phyloP scores from a whole-genome alignment of 2,797 vertebrate genomes.

The Clarias platycephalus region DNA sequence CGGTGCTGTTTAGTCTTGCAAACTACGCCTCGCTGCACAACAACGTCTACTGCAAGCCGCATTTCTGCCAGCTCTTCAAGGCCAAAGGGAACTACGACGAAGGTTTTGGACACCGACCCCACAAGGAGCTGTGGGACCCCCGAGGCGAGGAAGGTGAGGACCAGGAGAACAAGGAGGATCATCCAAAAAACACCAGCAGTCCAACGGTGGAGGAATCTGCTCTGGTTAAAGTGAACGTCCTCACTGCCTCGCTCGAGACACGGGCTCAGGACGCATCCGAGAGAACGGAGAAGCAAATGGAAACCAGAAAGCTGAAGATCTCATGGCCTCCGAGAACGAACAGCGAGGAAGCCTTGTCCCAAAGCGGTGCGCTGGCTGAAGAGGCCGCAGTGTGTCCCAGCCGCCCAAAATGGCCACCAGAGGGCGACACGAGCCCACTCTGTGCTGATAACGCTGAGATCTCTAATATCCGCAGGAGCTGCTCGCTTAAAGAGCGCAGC shows the following conservation, averaged over 20 bases:
- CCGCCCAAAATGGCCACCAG: slow-evolving; percentile 82
- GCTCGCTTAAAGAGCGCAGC: slow-evolving; percentile 87
- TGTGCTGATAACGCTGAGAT: slow-evolving; percentile 75
- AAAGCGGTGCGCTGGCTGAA: slow-evolving; percentile 57
- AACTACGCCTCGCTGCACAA: slow-evolving; percentile 91
- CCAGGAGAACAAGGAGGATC: slow-evolving; percentile 57
- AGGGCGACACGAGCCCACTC: slow-evolving; percentile 71
- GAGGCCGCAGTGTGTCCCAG: slow-evolving; percentile 54
- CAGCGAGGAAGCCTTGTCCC: slow-evolving; percentile 55
- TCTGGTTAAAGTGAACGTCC: slow-evolving; percentile 85
- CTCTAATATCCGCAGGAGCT: slow-evolving; percentile 77
- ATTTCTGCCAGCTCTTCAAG: slow-evolving; percentile 97
- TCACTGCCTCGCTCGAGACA: slow-evolving; percentile 89
- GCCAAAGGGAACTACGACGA: slow-evolving; percentile 97
- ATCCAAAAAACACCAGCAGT: slow-evolving; percentile 65
- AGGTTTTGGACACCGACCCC: slow-evolving; percentile 92
- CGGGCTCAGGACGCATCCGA: slow-evolving; percentile 65
- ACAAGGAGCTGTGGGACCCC: slow-evolving; percentile 90
- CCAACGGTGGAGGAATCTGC: slow-evolving; percentile 91
- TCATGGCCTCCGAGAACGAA: slow-evolving; percentile 87
- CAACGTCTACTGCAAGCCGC: slow-evolving; percentile 94
- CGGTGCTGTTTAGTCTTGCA: slow-evolving; percentile 74
- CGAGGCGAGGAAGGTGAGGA: slow-evolving; percentile 74
- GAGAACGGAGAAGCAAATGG: slow-evolving; percentile 77
- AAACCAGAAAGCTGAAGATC: slow-evolving; percentile 87